phyloP scores from a whole-genome alignment of 1,140 invertebrate species.

The Microvelia longipes region DNA sequence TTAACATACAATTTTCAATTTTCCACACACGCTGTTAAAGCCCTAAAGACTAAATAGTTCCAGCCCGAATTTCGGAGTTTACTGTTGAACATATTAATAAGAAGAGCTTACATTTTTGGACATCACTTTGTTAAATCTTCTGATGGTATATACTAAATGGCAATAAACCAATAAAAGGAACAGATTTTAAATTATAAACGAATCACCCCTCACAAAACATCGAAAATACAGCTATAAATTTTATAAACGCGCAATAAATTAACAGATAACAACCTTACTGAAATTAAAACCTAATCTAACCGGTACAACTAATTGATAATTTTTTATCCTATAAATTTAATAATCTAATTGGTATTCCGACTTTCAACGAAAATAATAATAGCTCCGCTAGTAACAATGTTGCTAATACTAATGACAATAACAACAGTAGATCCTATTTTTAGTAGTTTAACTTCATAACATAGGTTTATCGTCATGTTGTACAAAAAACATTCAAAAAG shows the following conservation, averaged over 20 bases:
- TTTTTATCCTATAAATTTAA: neutral
- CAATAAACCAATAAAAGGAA: neutral
- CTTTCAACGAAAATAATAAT: too few relatives aligned
- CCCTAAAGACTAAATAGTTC: neutral
- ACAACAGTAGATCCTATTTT: too few relatives aligned
- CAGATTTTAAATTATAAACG: neutral
- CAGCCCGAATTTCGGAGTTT: neutral
- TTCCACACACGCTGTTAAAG: too few relatives aligned
- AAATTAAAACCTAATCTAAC: neutral
- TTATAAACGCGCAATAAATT: neutral
- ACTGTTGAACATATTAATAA: too few relatives aligned
- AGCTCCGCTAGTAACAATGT: too few relatives aligned
- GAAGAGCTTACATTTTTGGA: neutral
- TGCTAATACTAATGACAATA: too few relatives aligned
- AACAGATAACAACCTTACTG: neutral
- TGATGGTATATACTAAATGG: neutral
- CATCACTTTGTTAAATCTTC: neutral
- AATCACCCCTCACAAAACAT: neutral
- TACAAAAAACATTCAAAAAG: too few relatives aligned
- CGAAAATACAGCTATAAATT: neutral
- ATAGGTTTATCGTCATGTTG: too few relatives aligned
- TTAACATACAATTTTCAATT: too few relatives aligned
- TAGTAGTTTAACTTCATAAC: too few relatives aligned
- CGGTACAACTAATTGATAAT: neutral
- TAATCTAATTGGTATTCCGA: neutral